Percentiles rank a stretch among this genome's conserved stretches.
These are phyloP conservation scores for Spondyliosoma cantharus DNA, from an alignment of 2,797 vertebrate species.

Conservation along the genomic window DNA sequence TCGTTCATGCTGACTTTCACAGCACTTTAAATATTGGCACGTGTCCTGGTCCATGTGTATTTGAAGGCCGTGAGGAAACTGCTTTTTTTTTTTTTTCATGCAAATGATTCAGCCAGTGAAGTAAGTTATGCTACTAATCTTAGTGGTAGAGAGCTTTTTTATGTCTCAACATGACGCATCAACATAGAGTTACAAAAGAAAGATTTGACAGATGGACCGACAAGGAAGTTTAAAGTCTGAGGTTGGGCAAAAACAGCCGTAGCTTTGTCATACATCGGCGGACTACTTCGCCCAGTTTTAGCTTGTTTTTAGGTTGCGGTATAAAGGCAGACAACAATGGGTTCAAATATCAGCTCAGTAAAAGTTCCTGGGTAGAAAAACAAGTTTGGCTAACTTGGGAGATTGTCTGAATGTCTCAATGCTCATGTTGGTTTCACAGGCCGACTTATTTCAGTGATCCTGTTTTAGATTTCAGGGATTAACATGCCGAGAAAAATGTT, in stretches of 20 bases:
- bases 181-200: too few species aligned
- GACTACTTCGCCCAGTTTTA: too few species aligned
- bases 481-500: background rate
- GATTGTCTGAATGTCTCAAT: background rate
- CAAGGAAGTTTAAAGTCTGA: too few species aligned
- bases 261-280: too few species aligned
- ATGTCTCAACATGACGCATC: too few species aligned
- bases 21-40: conserved; percentile 7
- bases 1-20: conserved; percentile 19
- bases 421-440: background rate
- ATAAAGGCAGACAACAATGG: too few species aligned
- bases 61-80: conserved; percentile 24
- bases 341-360: too few species aligned
- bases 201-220: too few species aligned
- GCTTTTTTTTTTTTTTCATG: conserved; percentile 3
- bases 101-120: conserved; percentile 5
- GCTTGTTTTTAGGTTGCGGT: too few species aligned
- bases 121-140: background rate
- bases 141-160: too few species aligned
- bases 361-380: too few species aligned
- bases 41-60: background rate
- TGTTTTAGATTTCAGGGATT: background rate
- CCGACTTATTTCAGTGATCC: background rate
- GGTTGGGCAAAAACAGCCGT: background rate
- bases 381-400: background rate